Base-by-base conservation (phyloP, 64 coral and sea anemone genomes). In the Pocillopora damicornis region DNA sequence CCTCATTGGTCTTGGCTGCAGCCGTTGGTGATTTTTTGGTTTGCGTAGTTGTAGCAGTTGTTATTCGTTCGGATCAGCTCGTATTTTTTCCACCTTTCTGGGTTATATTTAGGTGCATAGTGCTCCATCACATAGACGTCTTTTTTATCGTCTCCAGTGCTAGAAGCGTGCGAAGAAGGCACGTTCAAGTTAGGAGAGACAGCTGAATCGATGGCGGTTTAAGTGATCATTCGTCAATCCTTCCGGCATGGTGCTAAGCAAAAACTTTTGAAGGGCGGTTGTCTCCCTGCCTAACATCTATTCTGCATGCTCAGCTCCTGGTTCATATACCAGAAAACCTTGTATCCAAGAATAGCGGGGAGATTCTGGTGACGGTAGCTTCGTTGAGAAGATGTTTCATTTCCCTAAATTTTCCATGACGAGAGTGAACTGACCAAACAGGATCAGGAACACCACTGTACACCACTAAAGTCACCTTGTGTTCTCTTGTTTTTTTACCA, bases 41-140 rank as follows among this genome's bases (percentile, higher is more conserved):
- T 77, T 76, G 73, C 86, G 36, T 88, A 88, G 73, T 88, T 88
- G 86, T 88, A 88, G 74, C 86, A 88, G 86, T 88, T 88, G 86
- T 88, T 88, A 75, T 88, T 4, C 10, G 8, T 0, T 4, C 4
- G 86, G 86, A 88, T 60, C 7, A 76, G 0, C 3, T 60, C n/a
- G 23, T 22, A 0, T 1, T 35, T 11, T 15, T 88, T 88, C 86
- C 86, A 88, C 45, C 74, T 61, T 34, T 1, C 8, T 73, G 36
- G 86, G 37, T 88, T 88, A 18, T 30, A 37, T 88, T 60, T 37
- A 60, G 86, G 86, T 76, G 86, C 86, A 76, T 88, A 88, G 18
- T 87, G 72, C 23, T 75, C 11, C 75, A 75, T 87, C 23, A 5
- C 13, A 15, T 35, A 60, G 16, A 36, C 62, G 35, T n/a, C 58